Conservation (phyloP, 2,113 vertebrate species). For the Raja brachyura region DNA sequence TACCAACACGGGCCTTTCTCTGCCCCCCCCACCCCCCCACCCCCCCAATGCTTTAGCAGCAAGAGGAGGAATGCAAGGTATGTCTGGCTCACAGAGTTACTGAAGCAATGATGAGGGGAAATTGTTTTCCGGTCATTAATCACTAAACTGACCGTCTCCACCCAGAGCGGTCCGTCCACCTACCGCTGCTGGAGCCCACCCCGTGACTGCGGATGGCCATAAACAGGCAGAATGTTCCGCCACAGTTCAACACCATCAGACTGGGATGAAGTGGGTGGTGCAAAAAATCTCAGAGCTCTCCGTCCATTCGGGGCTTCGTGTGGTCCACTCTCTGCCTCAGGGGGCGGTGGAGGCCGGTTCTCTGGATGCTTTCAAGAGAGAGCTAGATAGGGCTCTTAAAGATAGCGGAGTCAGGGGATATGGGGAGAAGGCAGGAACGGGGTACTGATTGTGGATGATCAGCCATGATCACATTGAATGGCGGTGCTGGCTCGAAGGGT, state of each 20-base stretch:
- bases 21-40: no score
- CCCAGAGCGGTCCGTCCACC: background rate
- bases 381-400: no score
- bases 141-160: background rate
- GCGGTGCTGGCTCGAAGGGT: no score
- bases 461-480: no score
- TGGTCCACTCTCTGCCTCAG: no score
- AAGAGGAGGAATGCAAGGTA: background rate
- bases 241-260: background rate
- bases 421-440: no score
- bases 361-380: no score
- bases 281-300: background rate
- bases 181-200: no score
- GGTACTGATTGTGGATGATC: no score
- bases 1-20: background rate
- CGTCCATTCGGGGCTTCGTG: no score
- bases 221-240: background rate
- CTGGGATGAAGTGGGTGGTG: background rate
- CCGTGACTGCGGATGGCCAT: background rate
- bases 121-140: background rate
- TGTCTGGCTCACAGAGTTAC: background rate
- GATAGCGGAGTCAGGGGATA: no score
- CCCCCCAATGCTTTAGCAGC: background rate
- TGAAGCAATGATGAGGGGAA: background rate
- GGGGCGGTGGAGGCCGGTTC: no score